Conservation (phyloP, 2,797 vertebrate species). For the Sebastes hubbsi region DNA sequence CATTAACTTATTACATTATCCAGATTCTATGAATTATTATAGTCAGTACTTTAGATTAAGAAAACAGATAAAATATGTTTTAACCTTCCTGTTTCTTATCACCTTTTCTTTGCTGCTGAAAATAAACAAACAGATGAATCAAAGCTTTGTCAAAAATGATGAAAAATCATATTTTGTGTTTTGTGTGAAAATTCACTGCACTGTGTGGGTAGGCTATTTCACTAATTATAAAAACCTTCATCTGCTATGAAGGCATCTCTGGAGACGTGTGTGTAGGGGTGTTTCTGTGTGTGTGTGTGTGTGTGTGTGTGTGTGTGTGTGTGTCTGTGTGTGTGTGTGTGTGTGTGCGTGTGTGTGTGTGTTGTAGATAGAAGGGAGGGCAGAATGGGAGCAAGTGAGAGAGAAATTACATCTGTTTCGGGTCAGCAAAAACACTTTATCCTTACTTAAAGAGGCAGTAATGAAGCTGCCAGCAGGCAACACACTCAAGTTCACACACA, state of each 20-base stretch:
- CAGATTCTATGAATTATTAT: neutral
- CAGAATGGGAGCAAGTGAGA: neutral
- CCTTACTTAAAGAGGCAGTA: conserved; percentile 37
- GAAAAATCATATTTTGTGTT: conserved; percentile 1
- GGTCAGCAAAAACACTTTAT: conserved; percentile 62
- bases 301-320: neutral
- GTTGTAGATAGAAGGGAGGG: conserved; percentile 26
- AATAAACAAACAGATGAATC: conserved; percentile 15
- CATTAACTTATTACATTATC: neutral
- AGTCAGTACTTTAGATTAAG: neutral
- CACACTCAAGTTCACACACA: neutral
- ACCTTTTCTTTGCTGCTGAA: neutral
- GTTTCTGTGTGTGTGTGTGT: neutral
- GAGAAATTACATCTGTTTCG: conserved; percentile 62
- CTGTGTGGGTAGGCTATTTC: conserved; percentile 9
- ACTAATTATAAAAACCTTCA: conserved; percentile 54
- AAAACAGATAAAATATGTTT: neutral
- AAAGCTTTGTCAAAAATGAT: neutral
- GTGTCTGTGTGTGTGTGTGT: neutral
- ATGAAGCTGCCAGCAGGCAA: conserved; percentile 26
- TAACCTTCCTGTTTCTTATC: neutral
- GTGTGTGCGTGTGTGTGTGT: no score
- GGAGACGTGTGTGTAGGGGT: conserved; percentile 14
- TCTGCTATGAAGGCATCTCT: conserved; percentile 53
- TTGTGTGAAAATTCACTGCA: conserved; percentile 13